Percentiles rank a stretch among this genome's conserved stretches.
Conservation (phyloP, 2,888 invertebrate genomes). For the Amphipyra tragopoginis region DNA sequence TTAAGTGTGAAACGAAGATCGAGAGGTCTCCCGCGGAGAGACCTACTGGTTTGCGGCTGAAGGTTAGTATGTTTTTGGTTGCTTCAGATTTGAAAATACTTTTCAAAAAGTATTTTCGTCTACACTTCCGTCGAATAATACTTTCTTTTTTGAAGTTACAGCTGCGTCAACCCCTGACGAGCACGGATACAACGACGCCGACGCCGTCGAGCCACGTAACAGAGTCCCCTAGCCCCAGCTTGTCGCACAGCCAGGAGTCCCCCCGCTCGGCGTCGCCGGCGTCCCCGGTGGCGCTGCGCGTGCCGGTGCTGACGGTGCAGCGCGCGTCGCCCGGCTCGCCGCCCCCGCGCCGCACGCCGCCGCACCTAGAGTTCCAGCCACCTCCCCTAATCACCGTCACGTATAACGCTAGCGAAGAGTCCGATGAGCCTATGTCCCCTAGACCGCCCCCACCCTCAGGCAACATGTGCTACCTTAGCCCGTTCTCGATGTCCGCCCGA, state of each 20-base stretch:
- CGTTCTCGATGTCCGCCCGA: slow-evolving; percentile 93
- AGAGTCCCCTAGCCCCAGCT: slow-evolving; percentile 85
- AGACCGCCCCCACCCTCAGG: slow-evolving; percentile 88
- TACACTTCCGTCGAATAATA: not conserved
- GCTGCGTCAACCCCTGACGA: slow-evolving; percentile 87
- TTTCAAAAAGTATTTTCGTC: not conserved
- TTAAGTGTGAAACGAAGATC: slow-evolving; percentile 72
- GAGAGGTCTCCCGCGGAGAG: slow-evolving; percentile 66
- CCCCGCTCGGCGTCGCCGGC: slow-evolving; percentile 78
- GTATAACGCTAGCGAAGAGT: slow-evolving; percentile 94
- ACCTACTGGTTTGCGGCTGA: slow-evolving; percentile 77
- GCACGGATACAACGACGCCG: slow-evolving; percentile 73
- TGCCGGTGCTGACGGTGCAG: slow-evolving; percentile 92
- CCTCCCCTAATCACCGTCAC: slow-evolving; percentile 94
- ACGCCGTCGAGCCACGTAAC: slow-evolving; percentile 84
- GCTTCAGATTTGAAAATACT: no score
- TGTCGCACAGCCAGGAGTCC: slow-evolving; percentile 85
- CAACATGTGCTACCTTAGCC: slow-evolving; percentile 94
- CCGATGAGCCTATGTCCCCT: slow-evolving; percentile 93
- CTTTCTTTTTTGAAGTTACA: slow-evolving; percentile 58
- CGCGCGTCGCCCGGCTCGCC: slow-evolving; percentile 92
- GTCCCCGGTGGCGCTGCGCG: slow-evolving; percentile 83
- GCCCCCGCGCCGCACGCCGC: slow-evolving; percentile 90
- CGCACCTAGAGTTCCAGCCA: slow-evolving; percentile 91
- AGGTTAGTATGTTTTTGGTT: slow-evolving; percentile 65